Conservation (phyloP, 2,888 invertebrate genomes). For the Plagodis pulveraria region DNA sequence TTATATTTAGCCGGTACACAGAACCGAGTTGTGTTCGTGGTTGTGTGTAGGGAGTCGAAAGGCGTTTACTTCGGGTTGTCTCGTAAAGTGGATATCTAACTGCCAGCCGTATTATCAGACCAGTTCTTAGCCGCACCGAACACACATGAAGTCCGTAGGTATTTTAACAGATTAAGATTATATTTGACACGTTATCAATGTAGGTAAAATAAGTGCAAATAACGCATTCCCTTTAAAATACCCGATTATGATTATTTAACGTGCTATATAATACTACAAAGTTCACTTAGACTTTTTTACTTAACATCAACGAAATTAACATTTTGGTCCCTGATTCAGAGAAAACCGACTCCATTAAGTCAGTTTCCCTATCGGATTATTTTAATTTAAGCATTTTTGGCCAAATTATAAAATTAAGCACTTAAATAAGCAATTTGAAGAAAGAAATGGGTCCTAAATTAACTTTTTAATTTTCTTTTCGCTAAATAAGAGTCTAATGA, state of each 20-base stretch:
- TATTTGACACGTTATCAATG: constrained; percentile 68
- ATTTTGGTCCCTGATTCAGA: constrained; percentile 12
- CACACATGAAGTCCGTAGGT: constrained; percentile 66
- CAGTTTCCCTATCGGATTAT: constrained; percentile 46
- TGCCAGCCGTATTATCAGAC: constrained; percentile 71
- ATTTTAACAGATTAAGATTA: constrained; percentile 65
- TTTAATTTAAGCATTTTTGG: constrained; percentile 51
- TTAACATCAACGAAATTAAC: constrained; percentile 10
- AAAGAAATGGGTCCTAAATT: constrained; percentile 36
- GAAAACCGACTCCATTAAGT: constrained; percentile 31
- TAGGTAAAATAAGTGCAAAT: constrained; percentile 56
- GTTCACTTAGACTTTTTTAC: constrained; percentile 8
- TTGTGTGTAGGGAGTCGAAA: constrained; percentile 57
- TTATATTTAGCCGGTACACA: constrained; percentile 49
- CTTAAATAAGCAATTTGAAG: constrained; percentile 51
- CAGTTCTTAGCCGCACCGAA: constrained; percentile 61
- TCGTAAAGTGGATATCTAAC: constrained; percentile 80
- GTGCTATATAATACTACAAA: background rate
- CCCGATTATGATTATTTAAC: constrained; percentile 34
- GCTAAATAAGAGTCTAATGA: constrained; percentile 21
- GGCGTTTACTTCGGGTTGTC: constrained; percentile 68
- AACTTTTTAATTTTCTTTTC: constrained; percentile 28
- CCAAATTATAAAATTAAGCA: constrained; percentile 50
- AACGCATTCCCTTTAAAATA: constrained; percentile 35
- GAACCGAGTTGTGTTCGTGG: constrained; percentile 34